Percentiles rank a stretch among this genome's conserved stretches.
Conservation (phyloP, 1,140 invertebrate species). For the Bursaphelenchus mucronatus region DNA sequence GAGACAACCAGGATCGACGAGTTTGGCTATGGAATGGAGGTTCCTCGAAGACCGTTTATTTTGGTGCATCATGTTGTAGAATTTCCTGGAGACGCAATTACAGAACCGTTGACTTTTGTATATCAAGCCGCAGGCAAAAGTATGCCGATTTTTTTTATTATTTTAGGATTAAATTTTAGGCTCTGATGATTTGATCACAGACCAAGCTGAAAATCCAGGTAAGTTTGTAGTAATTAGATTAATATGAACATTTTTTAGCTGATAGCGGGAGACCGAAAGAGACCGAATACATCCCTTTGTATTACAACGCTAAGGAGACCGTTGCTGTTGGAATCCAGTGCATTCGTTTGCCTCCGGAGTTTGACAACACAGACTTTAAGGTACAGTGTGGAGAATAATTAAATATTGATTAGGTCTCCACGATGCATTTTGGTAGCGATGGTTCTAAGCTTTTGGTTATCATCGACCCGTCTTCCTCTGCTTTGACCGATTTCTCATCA, state of each 20-base stretch:
- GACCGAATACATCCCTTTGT: conserved; percentile 6
- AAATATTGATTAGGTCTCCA: too few species aligned
- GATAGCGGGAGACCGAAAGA: too few species aligned
- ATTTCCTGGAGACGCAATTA: too few species aligned
- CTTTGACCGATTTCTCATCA: too few species aligned
- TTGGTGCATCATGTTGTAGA: conserved; percentile 11
- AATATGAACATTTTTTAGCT: too few species aligned
- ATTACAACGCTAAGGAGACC: conserved; percentile 6
- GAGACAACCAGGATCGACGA: background rate
- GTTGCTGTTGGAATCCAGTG: conserved; percentile 17
- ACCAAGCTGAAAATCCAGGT: background rate
- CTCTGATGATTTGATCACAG: conserved; percentile 5
- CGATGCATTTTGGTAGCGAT: too few species aligned
- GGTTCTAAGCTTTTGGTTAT: too few species aligned
- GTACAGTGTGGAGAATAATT: background rate
- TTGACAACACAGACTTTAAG: conserved; percentile 9
- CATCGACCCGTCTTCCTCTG: too few species aligned
- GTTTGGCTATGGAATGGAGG: background rate
- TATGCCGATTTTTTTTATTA: background rate
- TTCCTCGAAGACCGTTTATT: conserved; percentile 10
- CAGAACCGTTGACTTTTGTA: too few species aligned
- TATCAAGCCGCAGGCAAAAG: background rate
- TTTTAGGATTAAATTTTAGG: background rate
- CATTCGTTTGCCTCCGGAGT: conserved; percentile 10
- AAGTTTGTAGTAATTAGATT: too few species aligned